Conservation (phyloP, 2,113 vertebrate genomes). For the Spheniscus mendiculus region DNA sequence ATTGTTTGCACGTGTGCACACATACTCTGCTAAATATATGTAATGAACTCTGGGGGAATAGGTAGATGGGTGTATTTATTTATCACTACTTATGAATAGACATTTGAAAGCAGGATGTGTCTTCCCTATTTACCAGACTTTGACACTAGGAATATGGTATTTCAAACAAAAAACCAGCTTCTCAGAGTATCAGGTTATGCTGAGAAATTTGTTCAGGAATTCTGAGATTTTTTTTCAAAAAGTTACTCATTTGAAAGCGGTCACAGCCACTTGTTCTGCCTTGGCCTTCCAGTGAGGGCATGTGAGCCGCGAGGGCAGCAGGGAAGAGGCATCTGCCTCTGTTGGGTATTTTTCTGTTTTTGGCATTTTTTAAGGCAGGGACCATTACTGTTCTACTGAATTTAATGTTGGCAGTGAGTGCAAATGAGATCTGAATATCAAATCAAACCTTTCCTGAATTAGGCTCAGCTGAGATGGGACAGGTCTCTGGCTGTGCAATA, state of each 20-base stretch:
- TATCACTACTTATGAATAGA: not conserved
- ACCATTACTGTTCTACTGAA: not conserved
- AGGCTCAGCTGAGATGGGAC: not conserved
- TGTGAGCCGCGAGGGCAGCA: accelerated
- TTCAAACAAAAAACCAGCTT: not conserved
- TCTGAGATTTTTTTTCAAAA: not conserved
- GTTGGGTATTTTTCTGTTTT: not conserved
- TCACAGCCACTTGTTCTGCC: not conserved
- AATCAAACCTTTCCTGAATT: not conserved
- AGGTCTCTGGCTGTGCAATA: not conserved
- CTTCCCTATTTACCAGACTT: not conserved
- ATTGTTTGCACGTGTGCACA: not conserved
- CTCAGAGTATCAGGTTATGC: not conserved
- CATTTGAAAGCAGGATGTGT: not conserved
- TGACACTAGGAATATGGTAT: not conserved
- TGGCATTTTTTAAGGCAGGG: not conserved
- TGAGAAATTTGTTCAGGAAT: not conserved
- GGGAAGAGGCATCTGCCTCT: not conserved
- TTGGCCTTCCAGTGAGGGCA: not conserved
- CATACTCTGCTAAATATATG: not conserved
- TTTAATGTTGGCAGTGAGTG: not conserved
- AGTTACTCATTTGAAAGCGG: not conserved
- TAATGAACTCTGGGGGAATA: not conserved
- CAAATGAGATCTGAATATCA: not conserved
- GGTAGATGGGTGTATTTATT: not conserved